These are phyloP conservation scores for Microcaecilia unicolor DNA, from an alignment of 2,797 vertebrate genomes.

Conservation along the genomic window DNA sequence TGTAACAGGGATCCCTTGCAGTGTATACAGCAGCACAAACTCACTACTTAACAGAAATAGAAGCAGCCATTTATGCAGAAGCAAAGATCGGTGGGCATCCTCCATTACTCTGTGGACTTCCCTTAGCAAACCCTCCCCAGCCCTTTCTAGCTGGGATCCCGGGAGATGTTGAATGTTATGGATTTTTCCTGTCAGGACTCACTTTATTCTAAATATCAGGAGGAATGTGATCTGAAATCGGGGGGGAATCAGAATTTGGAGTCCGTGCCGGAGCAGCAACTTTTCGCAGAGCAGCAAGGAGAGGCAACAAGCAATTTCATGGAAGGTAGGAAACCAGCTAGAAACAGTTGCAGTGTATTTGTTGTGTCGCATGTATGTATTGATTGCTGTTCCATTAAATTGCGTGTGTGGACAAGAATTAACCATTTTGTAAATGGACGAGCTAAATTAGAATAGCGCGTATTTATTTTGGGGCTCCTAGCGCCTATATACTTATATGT, in stretches of 20 bases:
- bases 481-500: too few relatives aligned
- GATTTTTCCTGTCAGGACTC: constrained; percentile 83
- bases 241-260: constrained; percentile 58
- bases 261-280: constrained; percentile 63
- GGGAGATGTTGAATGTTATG: constrained; percentile 81
- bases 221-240: constrained; percentile 61
- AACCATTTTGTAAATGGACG: too few relatives aligned
- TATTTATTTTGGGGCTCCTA: too few relatives aligned
- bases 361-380: too few relatives aligned
- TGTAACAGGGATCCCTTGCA: too few relatives aligned
- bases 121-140: background rate
- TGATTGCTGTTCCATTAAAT: too few relatives aligned
- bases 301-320: constrained; percentile 65
- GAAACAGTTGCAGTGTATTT: too few relatives aligned
- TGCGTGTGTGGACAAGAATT: too few relatives aligned
- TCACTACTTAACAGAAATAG: too few relatives aligned
- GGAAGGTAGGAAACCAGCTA: constrained; percentile 60
- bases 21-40: too few relatives aligned
- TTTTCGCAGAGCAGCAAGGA: constrained; percentile 58
- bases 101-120: fast-evolving
- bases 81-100: background rate
- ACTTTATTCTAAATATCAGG: constrained; percentile 75
- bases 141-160: background rate
- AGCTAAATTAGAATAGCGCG: too few relatives aligned
- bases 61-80: too few relatives aligned